Percentiles rank a stretch among this genome's conserved stretches.
Evolutionary conservation across 2,113 vertebrate genomes (phyloP).

Genomic region (Okapia johnstoni): DNA sequence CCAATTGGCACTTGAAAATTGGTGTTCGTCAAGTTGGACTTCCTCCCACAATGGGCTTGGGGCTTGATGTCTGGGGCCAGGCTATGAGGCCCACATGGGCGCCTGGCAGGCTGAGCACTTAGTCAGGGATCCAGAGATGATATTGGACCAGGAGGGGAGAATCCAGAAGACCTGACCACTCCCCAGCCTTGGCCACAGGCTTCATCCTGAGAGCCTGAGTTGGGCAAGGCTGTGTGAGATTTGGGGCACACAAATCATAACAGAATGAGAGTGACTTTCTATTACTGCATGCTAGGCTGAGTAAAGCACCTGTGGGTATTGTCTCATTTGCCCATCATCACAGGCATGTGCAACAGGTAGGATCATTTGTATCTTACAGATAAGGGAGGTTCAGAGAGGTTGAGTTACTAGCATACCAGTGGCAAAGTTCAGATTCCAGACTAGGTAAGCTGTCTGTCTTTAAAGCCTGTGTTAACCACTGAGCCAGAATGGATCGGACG

Average conservation of each 20-base stretch:
- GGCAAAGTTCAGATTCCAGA: neutral
- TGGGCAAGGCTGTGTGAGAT: neutral
- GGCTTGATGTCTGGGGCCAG: slow-evolving; percentile 42
- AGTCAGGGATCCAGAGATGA: slow-evolving; percentile 22
- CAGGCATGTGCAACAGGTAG: no score
- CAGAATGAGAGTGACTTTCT: neutral
- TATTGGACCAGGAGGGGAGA: slow-evolving; percentile 30
- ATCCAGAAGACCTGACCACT: slow-evolving; percentile 34
- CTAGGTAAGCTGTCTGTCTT: neutral
- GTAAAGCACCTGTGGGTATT: neutral
- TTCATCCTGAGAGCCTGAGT: neutral
- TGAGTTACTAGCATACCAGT: neutral
- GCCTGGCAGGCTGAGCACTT: slow-evolving; percentile 54
- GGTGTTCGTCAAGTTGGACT: slow-evolving; percentile 35
- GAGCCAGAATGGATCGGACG: neutral
- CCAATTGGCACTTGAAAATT: slow-evolving; percentile 63
- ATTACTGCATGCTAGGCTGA: neutral
- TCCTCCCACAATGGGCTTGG: neutral
- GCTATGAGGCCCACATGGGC: slow-evolving; percentile 37
- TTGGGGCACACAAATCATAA: neutral
- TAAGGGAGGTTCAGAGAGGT: neutral
- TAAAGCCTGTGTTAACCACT: neutral
- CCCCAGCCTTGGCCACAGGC: neutral
- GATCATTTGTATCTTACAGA: neutral
- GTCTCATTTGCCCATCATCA: neutral